phyloP scores from a whole-genome alignment of 1,140 invertebrate genomes.

The Hestina assimilis region DNA sequence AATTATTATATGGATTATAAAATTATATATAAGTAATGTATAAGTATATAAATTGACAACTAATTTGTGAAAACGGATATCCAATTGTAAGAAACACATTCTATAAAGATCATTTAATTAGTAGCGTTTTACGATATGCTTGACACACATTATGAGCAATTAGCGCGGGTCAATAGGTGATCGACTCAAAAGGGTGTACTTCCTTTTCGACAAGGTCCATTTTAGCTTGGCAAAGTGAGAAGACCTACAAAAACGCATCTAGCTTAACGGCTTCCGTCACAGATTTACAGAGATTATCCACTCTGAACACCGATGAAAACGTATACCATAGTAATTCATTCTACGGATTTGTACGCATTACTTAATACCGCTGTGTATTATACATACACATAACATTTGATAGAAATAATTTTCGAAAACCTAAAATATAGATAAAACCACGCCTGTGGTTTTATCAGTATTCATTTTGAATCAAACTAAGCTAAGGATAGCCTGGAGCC shows the following conservation, averaged over 20 bases:
- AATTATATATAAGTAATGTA: too few relatives aligned
- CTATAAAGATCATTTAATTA: slow-evolving; percentile 1
- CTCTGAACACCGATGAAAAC: slow-evolving; percentile 36
- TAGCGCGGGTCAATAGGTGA: slow-evolving; percentile 17
- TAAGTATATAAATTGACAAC: too few relatives aligned
- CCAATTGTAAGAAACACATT: too few relatives aligned
- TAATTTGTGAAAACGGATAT: too few relatives aligned
- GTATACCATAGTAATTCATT: slow-evolving; percentile 32
- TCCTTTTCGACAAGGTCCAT: slow-evolving; percentile 1
- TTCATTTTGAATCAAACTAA: too few relatives aligned
- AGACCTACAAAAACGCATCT: slow-evolving; percentile 49
- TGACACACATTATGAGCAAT: slow-evolving; percentile 1
- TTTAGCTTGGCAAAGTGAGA: slow-evolving; percentile 29
- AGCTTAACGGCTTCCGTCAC: slow-evolving; percentile 50
- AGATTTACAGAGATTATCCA: slow-evolving; percentile 55
- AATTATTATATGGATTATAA: too few relatives aligned
- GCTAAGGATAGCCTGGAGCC: too few relatives aligned
- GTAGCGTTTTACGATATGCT: neutral
- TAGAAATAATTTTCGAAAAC: too few relatives aligned
- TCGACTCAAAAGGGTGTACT: slow-evolving; percentile 7
- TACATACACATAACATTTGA: too few relatives aligned
- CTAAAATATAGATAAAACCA: too few relatives aligned
- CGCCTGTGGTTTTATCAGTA: too few relatives aligned
- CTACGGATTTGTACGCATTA: slow-evolving; percentile 20
- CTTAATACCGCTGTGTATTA: slow-evolving; percentile 13